phyloP scores from a whole-genome alignment of 2,888 invertebrate genomes.

The Tetheella fluctuosa region DNA sequence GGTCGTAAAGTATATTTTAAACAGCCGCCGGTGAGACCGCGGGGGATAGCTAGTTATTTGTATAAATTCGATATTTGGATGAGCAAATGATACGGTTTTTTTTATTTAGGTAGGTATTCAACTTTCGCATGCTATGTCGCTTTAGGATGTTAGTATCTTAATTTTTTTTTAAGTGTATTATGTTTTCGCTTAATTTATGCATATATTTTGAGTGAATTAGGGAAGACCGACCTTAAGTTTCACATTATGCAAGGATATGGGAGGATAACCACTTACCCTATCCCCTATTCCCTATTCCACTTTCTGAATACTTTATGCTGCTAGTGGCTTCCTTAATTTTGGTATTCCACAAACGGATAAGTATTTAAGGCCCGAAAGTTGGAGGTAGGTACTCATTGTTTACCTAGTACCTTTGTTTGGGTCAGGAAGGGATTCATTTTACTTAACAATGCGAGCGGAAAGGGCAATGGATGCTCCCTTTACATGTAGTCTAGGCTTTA shows the following conservation, averaged over 20 bases:
- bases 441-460: slow-evolving; percentile 39
- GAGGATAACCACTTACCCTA: background rate
- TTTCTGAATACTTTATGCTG: background rate
- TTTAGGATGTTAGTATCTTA: too few species aligned
- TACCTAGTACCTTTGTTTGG: slow-evolving; percentile 41
- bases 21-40: too few species aligned
- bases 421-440: slow-evolving; percentile 51
- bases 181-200: too few species aligned
- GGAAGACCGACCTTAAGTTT: background rate
- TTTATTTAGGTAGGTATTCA: too few species aligned
- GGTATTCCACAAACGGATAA: slow-evolving; percentile 33
- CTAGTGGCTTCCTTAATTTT: slow-evolving; percentile 23
- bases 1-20: too few species aligned
- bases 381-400: slow-evolving; percentile 31
- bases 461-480: slow-evolving; percentile 31
- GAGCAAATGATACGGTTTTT: too few species aligned
- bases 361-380: slow-evolving; percentile 33
- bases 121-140: too few species aligned
- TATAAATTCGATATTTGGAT: too few species aligned
- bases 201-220: too few species aligned
- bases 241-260: background rate
- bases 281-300: background rate
- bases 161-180: too few species aligned
- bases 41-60: too few species aligned
- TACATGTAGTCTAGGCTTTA: slow-evolving; percentile 30